These are phyloP conservation scores for Echeneis naucrates DNA, from an alignment of 2,797 vertebrate species.

Conservation along the genomic window DNA sequence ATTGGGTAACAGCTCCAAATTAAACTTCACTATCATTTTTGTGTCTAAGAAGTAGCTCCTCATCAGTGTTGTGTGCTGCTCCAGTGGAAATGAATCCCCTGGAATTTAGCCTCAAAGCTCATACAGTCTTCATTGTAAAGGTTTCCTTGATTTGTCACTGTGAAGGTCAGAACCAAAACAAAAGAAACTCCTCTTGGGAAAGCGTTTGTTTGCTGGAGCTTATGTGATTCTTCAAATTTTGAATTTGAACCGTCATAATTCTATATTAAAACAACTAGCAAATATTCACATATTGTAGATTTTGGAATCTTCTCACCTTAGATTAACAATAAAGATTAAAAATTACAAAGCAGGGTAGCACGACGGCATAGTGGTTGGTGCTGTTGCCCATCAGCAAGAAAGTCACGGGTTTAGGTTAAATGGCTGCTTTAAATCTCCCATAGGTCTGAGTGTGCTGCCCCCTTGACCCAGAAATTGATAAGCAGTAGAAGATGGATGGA, in stretches of 20 bases:
- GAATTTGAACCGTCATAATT: background rate
- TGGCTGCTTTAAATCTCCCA: too few species aligned
- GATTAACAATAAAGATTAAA: too few species aligned
- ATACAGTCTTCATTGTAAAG: background rate
- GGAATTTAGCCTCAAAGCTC: slow-evolving; percentile 31
- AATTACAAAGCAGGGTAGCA: too few species aligned
- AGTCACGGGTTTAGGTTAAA: too few species aligned
- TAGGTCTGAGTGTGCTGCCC: too few species aligned
- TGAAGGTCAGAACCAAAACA: slow-evolving; percentile 22
- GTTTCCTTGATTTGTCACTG: slow-evolving; percentile 25
- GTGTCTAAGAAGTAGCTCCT: slow-evolving; percentile 7
- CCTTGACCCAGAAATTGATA: too few species aligned
- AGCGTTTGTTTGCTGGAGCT: slow-evolving; percentile 11
- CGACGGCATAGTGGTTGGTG: too few species aligned
- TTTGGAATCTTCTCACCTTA: background rate
- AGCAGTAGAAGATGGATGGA: background rate
- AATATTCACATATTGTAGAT: background rate
- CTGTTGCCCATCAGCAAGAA: too few species aligned
- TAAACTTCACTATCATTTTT: slow-evolving; percentile 10
- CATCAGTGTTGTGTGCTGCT: background rate
- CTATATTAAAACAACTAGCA: background rate
- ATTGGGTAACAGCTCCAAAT: slow-evolving; percentile 3
- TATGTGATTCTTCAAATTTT: slow-evolving; percentile 3
- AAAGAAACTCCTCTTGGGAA: background rate
- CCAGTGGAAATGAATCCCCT: slow-evolving; percentile 22